phyloP scores from a whole-genome alignment of 2,888 invertebrate genomes.

The Sphaerophoria rueppellii region DNA sequence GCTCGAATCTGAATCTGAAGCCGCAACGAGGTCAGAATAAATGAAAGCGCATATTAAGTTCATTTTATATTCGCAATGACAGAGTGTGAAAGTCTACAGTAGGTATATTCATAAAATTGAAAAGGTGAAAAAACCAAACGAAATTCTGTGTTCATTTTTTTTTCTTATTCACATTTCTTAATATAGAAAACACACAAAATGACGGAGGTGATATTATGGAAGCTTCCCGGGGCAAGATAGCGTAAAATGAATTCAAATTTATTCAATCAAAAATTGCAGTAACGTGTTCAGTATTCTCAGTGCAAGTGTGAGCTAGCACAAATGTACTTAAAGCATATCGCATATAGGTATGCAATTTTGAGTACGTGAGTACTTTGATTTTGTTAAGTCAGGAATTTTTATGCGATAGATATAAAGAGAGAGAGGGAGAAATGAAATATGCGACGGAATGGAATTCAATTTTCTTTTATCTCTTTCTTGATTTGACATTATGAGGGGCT shows the following conservation, averaged over 20 bases:
- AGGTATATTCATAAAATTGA: conserved; percentile 8
- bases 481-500: background rate
- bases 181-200: background rate
- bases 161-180: too few relatives aligned
- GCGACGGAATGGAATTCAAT: background rate
- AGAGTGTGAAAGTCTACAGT: conserved; percentile 16
- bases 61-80: conserved; percentile 17
- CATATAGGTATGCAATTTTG: conserved; percentile 12
- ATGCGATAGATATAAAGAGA: too few relatives aligned
- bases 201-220: conserved; percentile 26
- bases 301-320: conserved; percentile 11
- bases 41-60: conserved; percentile 38
- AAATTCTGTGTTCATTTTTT: background rate
- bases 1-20: background rate
- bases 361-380: conserved; percentile 35
- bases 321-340: conserved; percentile 18
- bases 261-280: conserved; percentile 46
- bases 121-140: background rate
- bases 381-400: conserved; percentile 29
- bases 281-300: conserved; percentile 3
- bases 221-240: conserved; percentile 28
- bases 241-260: conserved; percentile 54
- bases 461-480: background rate
- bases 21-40: conserved; percentile 29
- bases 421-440: too few relatives aligned